These are phyloP conservation scores for Artemia franciscana DNA, from an alignment of 1,140 invertebrate genomes.

Conservation along the genomic window DNA sequence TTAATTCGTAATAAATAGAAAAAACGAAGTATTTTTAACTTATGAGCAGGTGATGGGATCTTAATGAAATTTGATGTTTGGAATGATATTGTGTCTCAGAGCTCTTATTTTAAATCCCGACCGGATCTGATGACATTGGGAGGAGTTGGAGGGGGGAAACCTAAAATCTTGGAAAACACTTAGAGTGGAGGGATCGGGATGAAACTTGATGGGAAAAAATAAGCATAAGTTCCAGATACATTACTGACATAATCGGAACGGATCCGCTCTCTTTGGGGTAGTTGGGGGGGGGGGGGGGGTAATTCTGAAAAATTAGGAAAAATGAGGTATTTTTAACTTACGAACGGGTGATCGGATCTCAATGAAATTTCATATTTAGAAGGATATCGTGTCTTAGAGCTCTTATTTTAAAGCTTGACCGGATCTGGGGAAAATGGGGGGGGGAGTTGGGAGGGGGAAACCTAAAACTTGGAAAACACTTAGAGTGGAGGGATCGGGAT, in stretches of 20 bases:
- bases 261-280: background rate
- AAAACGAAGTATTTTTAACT: too few species aligned
- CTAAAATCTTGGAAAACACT: background rate
- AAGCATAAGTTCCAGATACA: background rate
- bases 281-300: background rate
- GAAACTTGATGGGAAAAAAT: background rate
- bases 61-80: background rate
- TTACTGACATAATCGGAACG: background rate
- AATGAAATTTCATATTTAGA: too few species aligned
- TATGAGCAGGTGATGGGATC: background rate
- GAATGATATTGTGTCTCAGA: background rate
- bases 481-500: too few species aligned
- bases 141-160: background rate
- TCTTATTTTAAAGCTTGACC: too few species aligned
- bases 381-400: too few species aligned
- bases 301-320: background rate
- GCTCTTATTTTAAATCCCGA: background rate
- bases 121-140: background rate
- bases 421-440: too few species aligned
- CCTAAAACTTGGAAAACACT: too few species aligned
- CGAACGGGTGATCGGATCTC: too few species aligned
- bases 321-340: too few species aligned
- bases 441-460: too few species aligned
- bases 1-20: too few species aligned
- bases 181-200: background rate